Evolutionary conservation across 92 coral and sea anemone genomes (phyloP).

Genomic region (Porites evermanni): DNA sequence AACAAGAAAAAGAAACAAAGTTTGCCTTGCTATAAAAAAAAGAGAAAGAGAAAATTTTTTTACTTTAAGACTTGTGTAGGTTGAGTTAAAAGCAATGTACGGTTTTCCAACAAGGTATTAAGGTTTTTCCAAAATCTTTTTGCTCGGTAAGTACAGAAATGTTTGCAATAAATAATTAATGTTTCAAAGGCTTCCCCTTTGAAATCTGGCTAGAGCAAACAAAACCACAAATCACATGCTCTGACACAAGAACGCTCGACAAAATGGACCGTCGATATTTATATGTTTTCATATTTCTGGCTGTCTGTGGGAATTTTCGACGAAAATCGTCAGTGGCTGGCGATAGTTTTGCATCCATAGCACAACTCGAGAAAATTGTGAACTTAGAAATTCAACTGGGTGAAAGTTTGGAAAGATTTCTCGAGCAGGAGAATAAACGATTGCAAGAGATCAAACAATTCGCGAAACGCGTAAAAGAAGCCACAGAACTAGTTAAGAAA

Average conservation of each 20-base stretch:
- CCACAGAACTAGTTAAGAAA: constrained; percentile 37
- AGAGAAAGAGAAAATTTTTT: no score
- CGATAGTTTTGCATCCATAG: constrained; percentile 75
- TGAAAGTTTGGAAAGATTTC: constrained; percentile 66
- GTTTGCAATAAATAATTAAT: constrained; percentile 34
- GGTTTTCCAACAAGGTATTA: not conserved
- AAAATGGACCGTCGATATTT: constrained; percentile 30
- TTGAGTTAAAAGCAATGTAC: not conserved
- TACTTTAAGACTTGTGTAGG: not conserved
- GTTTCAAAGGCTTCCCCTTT: not conserved
- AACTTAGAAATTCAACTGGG: constrained; percentile 73
- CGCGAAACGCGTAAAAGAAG: constrained; percentile 65
- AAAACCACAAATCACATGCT: constrained; percentile 26
- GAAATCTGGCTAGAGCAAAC: not conserved
- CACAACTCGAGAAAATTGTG: constrained; percentile 78
- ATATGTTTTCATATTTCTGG: not conserved
- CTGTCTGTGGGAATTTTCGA: constrained; percentile 14
- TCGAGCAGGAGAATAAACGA: constrained; percentile 54
- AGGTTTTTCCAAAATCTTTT: not conserved
- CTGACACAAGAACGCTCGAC: not conserved
- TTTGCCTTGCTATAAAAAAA: not conserved
- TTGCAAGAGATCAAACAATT: constrained; percentile 58
- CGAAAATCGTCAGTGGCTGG: constrained; percentile 26
- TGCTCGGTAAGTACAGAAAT: constrained; percentile 5
- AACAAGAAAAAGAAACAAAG: not conserved